Conservation (phyloP, 2,888 invertebrate genomes). For the Amphipoea lucens region DNA sequence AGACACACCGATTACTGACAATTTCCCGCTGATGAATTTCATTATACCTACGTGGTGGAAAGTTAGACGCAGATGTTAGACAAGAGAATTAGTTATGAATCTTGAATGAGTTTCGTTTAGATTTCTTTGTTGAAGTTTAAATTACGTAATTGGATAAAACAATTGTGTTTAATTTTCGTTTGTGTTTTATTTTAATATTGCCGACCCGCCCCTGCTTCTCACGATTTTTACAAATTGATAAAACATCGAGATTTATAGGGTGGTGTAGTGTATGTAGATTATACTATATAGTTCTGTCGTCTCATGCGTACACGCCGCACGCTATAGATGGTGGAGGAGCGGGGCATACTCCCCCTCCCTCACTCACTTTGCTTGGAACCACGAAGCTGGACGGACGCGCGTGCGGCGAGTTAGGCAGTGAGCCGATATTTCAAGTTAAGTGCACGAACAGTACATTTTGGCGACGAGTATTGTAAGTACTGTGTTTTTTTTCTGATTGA, state of each 20-base stretch:
- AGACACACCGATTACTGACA: conserved; percentile 74
- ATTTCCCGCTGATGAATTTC: conserved; percentile 75
- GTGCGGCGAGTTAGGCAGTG: too few species aligned
- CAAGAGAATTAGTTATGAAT: conserved; percentile 44
- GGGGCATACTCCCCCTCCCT: too few species aligned
- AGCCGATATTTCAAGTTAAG: too few species aligned
- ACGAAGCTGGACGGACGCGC: too few species aligned
- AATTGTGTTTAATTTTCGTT: background rate
- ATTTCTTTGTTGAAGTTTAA: conserved; percentile 24
- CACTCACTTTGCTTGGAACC: too few species aligned
- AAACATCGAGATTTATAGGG: background rate
- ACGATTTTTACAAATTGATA: background rate
- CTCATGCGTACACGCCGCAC: too few species aligned
- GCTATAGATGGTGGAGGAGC: too few species aligned
- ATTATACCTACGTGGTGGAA: conserved; percentile 58
- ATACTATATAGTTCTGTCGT: too few species aligned
- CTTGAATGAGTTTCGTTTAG: conserved; percentile 25
- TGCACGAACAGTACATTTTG: too few species aligned
- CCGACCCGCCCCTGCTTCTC: background rate
- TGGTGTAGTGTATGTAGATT: too few species aligned
- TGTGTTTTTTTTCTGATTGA: too few species aligned
- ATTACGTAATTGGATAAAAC: conserved; percentile 15
- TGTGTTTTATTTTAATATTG: background rate
- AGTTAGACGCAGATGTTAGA: conserved; percentile 58
- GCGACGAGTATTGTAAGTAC: too few species aligned